Evolutionary conservation across 2,797 vertebrate species (phyloP).

Genomic region (Cyclopterus lumpus): DNA sequence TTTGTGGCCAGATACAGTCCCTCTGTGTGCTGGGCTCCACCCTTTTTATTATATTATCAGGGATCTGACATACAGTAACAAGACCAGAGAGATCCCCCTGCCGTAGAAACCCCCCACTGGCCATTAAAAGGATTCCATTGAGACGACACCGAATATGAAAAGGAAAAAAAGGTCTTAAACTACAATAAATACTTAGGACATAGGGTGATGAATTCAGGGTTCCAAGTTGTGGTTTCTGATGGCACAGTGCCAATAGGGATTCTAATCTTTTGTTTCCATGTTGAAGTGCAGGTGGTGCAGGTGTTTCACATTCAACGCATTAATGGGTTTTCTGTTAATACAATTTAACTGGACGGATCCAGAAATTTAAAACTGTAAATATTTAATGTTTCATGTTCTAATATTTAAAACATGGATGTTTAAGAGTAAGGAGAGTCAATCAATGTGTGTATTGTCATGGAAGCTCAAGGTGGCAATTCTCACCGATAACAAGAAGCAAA

Average conservation of each 20-base stretch:
- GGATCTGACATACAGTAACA: slow-evolving; percentile 54
- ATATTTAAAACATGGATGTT: background rate
- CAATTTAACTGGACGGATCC: background rate
- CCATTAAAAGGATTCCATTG: slow-evolving; percentile 55
- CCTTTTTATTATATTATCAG: slow-evolving; percentile 53
- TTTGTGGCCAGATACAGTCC: slow-evolving; percentile 47
- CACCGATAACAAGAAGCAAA: slow-evolving; percentile 53
- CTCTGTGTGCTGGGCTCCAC: slow-evolving; percentile 23
- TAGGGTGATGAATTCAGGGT: background rate
- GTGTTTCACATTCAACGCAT: background rate
- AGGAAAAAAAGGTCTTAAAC: slow-evolving; percentile 17
- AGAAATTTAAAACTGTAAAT: background rate
- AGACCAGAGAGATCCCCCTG: slow-evolving; percentile 57
- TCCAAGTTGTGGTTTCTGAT: background rate
- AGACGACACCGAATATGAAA: slow-evolving; percentile 16
- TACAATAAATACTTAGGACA: slow-evolving; percentile 1
- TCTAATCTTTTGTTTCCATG: slow-evolving; percentile 5
- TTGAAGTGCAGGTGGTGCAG: background rate
- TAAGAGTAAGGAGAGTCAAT: slow-evolving; percentile 14
- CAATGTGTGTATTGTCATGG: slow-evolving; percentile 33
- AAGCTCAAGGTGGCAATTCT: slow-evolving; percentile 67
- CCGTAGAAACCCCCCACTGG: slow-evolving; percentile 55
- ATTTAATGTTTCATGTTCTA: background rate
- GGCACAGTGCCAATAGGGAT: background rate
- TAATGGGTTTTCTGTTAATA: background rate